Conservation (phyloP, 2,888 invertebrate species). For the Hydrotaea cyrtoneurina region DNA sequence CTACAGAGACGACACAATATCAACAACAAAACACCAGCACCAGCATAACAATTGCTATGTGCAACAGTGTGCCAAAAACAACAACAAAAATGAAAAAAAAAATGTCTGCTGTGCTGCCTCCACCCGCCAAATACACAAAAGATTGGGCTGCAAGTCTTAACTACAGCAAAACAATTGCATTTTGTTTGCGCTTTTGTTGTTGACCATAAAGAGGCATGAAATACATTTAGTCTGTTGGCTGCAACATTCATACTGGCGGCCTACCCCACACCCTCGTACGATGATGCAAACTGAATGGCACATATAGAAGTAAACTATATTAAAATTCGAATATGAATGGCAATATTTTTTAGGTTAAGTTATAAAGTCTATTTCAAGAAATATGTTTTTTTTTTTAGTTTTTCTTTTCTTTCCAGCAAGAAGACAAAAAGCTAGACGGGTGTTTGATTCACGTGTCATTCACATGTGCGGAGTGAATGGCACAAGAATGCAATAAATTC, state of each 20-base stretch:
- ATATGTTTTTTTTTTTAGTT: background rate
- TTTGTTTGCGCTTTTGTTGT: background rate
- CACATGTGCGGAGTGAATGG: background rate
- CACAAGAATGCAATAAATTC: background rate
- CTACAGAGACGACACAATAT: background rate
- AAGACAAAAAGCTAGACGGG: background rate
- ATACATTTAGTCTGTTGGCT: conserved; percentile 11
- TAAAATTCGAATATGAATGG: background rate
- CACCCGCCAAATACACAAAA: background rate
- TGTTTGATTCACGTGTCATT: background rate
- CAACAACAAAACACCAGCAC: background rate
- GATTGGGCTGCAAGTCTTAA: background rate
- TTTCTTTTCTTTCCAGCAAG: too few species aligned
- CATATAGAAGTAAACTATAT: background rate
- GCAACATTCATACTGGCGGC: conserved; percentile 5
- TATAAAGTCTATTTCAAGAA: background rate
- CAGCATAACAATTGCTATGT: conserved; percentile 13
- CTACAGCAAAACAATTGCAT: background rate
- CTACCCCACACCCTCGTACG: background rate
- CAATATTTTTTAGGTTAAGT: background rate
- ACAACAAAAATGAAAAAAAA: background rate
- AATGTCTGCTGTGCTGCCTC: background rate
- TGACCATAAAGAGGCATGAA: background rate
- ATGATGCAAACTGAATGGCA: background rate
- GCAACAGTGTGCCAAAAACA: background rate